Percentiles rank a stretch among this genome's conserved stretches.
Evolutionary conservation across 2,888 invertebrate species (phyloP).

Genomic region (Nomada lathburiana): DNA sequence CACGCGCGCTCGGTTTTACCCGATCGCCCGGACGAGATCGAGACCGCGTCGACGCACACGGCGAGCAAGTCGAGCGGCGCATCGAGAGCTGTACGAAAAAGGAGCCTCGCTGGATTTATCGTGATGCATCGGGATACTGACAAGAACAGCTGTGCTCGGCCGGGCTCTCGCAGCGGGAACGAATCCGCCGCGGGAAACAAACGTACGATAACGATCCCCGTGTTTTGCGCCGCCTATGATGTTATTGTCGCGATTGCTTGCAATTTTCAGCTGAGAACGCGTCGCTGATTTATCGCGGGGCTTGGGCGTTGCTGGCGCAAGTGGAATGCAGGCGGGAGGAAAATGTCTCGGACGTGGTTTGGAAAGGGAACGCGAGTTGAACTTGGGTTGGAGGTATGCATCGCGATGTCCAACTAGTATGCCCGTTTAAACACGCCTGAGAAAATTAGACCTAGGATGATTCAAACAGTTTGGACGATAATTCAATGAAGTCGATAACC

Average conservation of each 20-base stretch:
- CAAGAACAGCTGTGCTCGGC: conserved; percentile 60
- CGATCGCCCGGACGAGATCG: conserved; percentile 34
- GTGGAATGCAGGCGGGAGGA: background rate
- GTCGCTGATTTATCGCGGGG: conserved; percentile 37
- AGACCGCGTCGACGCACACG: conserved; percentile 40
- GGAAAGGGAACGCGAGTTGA: no score
- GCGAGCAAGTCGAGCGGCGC: conserved; percentile 15
- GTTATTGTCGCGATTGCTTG: conserved; percentile 59
- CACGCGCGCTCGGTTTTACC: conserved; percentile 51
- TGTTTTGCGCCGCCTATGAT: conserved; percentile 57
- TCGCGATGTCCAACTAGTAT: no score
- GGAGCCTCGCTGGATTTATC: conserved; percentile 64
- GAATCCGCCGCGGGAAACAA: conserved; percentile 59
- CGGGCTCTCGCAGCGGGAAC: conserved; percentile 53
- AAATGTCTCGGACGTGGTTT: no score
- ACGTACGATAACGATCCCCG: conserved; percentile 55
- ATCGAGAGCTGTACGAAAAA: conserved; percentile 59
- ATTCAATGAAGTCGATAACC: no score
- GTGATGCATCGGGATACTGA: conserved; percentile 51
- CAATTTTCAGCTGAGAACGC: conserved; percentile 38
- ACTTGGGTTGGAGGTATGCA: no score
- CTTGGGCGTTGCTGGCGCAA: background rate
- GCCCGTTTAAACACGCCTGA: background rate
- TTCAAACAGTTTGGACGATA: no score
- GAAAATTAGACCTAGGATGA: no score